These are phyloP conservation scores for Opisthograptis luteolata DNA, from an alignment of 2,888 invertebrate genomes.

Conservation along the genomic window DNA sequence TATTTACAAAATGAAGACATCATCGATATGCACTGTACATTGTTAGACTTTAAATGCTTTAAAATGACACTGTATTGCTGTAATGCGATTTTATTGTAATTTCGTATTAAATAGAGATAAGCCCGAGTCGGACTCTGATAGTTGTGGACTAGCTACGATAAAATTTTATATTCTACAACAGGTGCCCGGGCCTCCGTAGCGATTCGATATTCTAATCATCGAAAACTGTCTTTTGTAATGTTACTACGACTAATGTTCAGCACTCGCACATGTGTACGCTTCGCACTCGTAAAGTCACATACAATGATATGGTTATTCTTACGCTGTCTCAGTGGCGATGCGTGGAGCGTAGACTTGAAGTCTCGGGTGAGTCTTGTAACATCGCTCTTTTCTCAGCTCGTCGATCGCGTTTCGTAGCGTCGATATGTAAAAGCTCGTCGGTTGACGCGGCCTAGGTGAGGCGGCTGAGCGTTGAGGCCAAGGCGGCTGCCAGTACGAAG, in stretches of 20 bases:
- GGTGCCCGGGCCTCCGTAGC: constrained; percentile 2
- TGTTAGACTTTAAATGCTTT: constrained; percentile 59
- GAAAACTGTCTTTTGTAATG: constrained; percentile 48
- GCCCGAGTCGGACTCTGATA: constrained; percentile 44
- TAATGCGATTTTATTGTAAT: constrained; percentile 7
- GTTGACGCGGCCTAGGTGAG: constrained; percentile 49
- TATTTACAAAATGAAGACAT: constrained; percentile 78
- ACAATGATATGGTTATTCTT: constrained; percentile 63
- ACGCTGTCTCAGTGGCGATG: constrained; percentile 32
- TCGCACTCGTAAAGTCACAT: constrained; percentile 46
- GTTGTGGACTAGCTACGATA: constrained; percentile 58
- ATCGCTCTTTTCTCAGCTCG: constrained; percentile 1
- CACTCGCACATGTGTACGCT: constrained; percentile 43
- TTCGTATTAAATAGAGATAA: constrained; percentile 34
- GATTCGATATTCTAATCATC: constrained; percentile 22
- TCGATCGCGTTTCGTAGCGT: constrained; percentile 8
- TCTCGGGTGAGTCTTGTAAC: not conserved
- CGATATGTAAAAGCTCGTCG: constrained; percentile 2
- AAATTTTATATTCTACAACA: constrained; percentile 24
- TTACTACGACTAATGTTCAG: constrained; percentile 44
- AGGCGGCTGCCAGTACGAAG: constrained; percentile 40
- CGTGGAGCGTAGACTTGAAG: constrained; percentile 7
- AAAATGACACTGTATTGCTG: constrained; percentile 14
- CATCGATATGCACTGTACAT: constrained; percentile 76
- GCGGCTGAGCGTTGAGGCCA: constrained; percentile 43